Base-by-base conservation (phyloP, 2,888 invertebrate genomes). In the Scrobipalpa atriplicella region DNA sequence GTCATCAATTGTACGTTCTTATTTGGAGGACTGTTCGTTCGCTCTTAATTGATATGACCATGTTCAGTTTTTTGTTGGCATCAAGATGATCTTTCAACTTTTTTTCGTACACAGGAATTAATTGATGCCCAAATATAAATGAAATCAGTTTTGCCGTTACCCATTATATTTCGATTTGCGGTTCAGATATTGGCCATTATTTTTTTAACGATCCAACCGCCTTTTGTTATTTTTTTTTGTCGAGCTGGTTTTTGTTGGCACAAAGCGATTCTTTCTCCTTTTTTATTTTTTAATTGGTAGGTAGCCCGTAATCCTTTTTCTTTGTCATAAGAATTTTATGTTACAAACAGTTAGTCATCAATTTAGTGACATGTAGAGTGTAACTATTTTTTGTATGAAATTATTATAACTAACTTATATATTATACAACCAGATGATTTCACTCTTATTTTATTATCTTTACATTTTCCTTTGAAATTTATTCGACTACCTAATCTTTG, bases 61-160 rank as follows among this genome's bases (percentile, higher is more conserved):
- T 79, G 78, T 82, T 79, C 65, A 39, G 62, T 81, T 83, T 84
- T 84, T 77, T 80, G 71, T 65, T 64, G 68, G 70, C 73, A 76
- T 78, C 75, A 73, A 71, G 70, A 71, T 75, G 68, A 72, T 77
- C 75, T 75, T 76, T 74, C 73, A 47, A 39, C 43, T 65, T 64
- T 66, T 67, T 64, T 67, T 67, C 56, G 39, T 73, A 73, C 66
- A 67, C 70, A 70, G 70, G 75, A 81, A 81, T 83, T 83, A 85
- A 86, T 86, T 83, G 83, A 81, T 83, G 81, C 71, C 74, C 80
- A 82, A 84, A 83, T 79, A 81, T 75, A 80, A 81, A 73, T 72
- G 72, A 71, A 71, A 66, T 69, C 69, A 65, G 70, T 58, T 41
- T 63, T 67, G 68, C 86, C 87, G 86, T 86, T 87, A 86, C 58